phyloP scores from a whole-genome alignment of 2,888 invertebrate species.

The Trachelus tabidus region DNA sequence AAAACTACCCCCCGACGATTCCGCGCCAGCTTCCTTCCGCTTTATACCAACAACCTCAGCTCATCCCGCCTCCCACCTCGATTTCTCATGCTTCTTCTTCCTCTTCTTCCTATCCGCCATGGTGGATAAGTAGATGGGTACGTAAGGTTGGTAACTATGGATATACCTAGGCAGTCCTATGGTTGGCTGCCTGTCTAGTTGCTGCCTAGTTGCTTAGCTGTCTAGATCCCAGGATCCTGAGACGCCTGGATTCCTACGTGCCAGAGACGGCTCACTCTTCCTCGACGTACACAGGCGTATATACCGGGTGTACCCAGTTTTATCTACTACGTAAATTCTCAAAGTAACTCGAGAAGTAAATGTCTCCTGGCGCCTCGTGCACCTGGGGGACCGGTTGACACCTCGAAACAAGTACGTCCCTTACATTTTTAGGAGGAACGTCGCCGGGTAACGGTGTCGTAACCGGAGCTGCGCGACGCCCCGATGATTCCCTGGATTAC shows the following conservation, averaged over 20 bases:
- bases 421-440: constrained; percentile 1
- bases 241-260: background rate
- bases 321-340: background rate
- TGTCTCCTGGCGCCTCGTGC: background rate
- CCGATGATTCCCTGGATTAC: background rate
- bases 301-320: background rate
- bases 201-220: background rate
- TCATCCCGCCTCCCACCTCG: background rate
- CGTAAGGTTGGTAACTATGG: background rate
- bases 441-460: background rate
- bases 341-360: background rate
- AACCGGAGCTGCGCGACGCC: background rate
- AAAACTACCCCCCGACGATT: background rate
- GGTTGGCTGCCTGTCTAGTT: background rate
- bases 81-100: background rate
- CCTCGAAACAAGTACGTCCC: constrained; percentile 3
- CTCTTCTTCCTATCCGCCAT: background rate
- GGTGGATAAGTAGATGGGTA: background rate
- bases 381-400: constrained; percentile 8
- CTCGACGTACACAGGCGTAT: background rate
- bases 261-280: background rate
- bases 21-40: background rate
- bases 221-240: background rate
- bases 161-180: background rate
- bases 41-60: background rate